These are phyloP conservation scores for Peromyscus eremicus DNA, from an alignment of 2,797 vertebrate species.

Conservation along the genomic window DNA sequence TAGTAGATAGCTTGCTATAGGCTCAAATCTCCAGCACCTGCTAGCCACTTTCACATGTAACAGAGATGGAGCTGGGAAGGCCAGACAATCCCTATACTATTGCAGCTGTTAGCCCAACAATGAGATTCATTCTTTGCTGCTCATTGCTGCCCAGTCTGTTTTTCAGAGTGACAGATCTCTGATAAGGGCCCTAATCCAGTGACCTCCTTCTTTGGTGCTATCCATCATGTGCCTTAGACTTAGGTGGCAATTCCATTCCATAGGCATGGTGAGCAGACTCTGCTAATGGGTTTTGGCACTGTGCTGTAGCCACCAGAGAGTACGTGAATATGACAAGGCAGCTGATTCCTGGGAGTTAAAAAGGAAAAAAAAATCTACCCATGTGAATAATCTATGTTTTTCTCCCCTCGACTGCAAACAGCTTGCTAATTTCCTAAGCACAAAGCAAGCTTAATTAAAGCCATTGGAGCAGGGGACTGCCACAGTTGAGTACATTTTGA, in stretches of 20 bases:
- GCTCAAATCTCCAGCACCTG: conserved; percentile 67
- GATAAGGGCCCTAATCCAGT: conserved; percentile 66
- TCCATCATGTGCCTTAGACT: conserved; percentile 48
- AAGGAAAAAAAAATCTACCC: conserved; percentile 62
- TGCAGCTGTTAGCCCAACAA: conserved; percentile 10
- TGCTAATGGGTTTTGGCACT: conserved; percentile 69
- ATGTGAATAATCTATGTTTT: conserved; percentile 55
- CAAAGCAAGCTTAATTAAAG: conserved; percentile 87
- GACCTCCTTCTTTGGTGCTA: conserved; percentile 60
- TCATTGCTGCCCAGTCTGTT: conserved; percentile 59
- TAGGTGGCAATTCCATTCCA: conserved; percentile 51
- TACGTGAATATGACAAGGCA: conserved; percentile 56
- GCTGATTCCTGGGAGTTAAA: conserved; percentile 63
- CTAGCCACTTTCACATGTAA: conserved; percentile 66
- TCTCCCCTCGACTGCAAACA: conserved; percentile 66
- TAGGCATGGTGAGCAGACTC: conserved; percentile 29
- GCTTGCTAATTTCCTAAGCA: conserved; percentile 83
- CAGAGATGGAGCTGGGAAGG: conserved; percentile 37
- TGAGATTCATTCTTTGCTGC: conserved; percentile 21
- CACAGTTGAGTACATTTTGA: conserved; percentile 78
- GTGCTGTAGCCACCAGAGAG: conserved; percentile 39
- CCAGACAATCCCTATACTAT: background rate
- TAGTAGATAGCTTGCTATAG: conserved; percentile 79
- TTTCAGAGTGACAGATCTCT: conserved; percentile 67
- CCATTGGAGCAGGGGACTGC: conserved; percentile 82